Conservation (phyloP, 1,140 invertebrate species). For the Platyscapa corneri region DNA sequence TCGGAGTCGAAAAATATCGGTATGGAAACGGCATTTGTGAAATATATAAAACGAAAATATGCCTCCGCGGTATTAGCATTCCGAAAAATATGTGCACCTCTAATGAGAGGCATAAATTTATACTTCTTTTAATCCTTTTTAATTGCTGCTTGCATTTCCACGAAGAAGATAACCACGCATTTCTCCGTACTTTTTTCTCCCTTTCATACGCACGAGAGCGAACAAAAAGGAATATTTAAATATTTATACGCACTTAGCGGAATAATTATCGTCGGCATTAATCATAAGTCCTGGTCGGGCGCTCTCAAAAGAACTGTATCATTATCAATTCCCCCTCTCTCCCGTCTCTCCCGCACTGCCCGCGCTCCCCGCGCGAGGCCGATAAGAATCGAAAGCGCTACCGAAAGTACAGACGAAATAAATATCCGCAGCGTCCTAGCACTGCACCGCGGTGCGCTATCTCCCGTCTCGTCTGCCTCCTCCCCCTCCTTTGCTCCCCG, state of each 20-base stretch:
- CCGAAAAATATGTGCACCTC: not conserved
- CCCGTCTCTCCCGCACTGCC: no score
- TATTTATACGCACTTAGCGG: not conserved
- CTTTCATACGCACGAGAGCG: not conserved
- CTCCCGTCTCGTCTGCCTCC: not conserved
- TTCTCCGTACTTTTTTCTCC: not conserved
- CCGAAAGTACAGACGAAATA: constrained; percentile 37
- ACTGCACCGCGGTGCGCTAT: not conserved
- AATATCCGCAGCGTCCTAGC: not conserved
- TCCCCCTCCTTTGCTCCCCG: no score
- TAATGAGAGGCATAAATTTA: not conserved
- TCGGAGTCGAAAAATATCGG: not conserved
- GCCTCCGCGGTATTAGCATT: not conserved
- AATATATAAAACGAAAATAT: not conserved
- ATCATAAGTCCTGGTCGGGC: not conserved
- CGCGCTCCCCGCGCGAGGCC: no score
- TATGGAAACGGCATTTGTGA: not conserved
- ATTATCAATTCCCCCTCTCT: not conserved
- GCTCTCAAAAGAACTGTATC: not conserved
- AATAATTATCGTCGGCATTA: not conserved
- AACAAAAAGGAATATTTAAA: not conserved
- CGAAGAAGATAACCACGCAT: not conserved
- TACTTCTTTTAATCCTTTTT: not conserved
- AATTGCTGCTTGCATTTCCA: not conserved
- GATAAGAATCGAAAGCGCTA: constrained; percentile 35